Conservation (phyloP, 2,113 vertebrate genomes). For the Leiothrix lutea region DNA sequence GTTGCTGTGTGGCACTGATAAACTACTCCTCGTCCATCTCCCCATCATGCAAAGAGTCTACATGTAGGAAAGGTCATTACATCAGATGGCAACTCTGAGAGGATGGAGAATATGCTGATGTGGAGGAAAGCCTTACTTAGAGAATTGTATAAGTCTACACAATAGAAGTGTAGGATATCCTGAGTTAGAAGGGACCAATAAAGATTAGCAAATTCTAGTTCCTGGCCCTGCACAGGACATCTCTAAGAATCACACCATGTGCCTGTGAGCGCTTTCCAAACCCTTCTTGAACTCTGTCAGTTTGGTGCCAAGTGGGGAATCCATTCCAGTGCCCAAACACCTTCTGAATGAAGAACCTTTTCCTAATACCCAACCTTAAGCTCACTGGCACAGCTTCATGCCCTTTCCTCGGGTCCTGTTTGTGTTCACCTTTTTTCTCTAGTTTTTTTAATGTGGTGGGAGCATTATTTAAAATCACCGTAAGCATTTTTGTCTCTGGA, state of each 20-base stretch:
- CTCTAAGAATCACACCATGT: neutral
- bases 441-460: neutral
- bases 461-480: neutral
- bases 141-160: neutral
- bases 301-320: neutral
- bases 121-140: neutral
- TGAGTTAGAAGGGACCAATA: neutral
- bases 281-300: neutral
- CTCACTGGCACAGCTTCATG: neutral
- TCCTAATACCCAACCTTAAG: neutral
- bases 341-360: neutral
- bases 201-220: neutral
- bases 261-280: neutral
- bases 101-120: accelerated
- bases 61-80: neutral
- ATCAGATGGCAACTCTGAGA: neutral
- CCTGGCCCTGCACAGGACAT: neutral
- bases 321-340: neutral
- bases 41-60: neutral
- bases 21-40: accelerated
- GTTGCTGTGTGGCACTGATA: neutral
- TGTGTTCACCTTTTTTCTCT: neutral
- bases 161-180: neutral
- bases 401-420: accelerated
- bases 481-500: neutral